Base-by-base conservation (phyloP, 2,113 vertebrate species). In the Scopus umbretta region DNA sequence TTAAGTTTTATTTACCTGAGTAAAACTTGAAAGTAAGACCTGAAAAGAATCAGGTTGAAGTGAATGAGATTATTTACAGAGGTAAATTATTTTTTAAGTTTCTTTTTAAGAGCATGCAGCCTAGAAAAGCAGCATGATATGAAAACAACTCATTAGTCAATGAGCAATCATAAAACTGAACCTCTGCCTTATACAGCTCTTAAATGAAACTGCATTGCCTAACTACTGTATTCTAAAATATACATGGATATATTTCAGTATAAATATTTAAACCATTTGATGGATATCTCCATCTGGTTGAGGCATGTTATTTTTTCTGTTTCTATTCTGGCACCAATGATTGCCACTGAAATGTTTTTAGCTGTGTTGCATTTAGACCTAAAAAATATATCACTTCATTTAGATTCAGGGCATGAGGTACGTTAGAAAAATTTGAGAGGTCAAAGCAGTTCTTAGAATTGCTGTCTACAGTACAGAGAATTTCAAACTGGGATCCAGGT, bases 201-300 rank as follows among this genome's bases (percentile, higher is more conserved):
- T 80, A 73, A 90, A 82, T 49, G 23, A 79, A 92, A 68, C 15
- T 49, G 6, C 16, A 42, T 67, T 92, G 29, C 14, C 18, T 91
- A 80, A 59, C n/a, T 71, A 47, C 15, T 61, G 5, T 82, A 93
- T 94, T 61, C 49, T 56, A 73, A 80, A 89, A 50, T 43, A 49
- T 30, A 49, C 45, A 36, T 73, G 56, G 71, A 74, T 45, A 27
- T 59, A 88, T 88, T 93, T 80, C 29, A 73, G 36, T 65, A 80
- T 59, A 92, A 96, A 90, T 85, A 90, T 93, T 96, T 88, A 59
- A 92, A 65, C n/a, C 21, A 74, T 40, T 70, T 63, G 50, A 67
- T 82, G 61, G 45, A 61, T 88, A 88, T 52, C 36, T 67, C 79
- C 86, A 90, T 88, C 86, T 92, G 78, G 15, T 90, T 74, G 42